Base-by-base conservation (phyloP, 2,888 invertebrate genomes). In the Apamea epomidion region DNA sequence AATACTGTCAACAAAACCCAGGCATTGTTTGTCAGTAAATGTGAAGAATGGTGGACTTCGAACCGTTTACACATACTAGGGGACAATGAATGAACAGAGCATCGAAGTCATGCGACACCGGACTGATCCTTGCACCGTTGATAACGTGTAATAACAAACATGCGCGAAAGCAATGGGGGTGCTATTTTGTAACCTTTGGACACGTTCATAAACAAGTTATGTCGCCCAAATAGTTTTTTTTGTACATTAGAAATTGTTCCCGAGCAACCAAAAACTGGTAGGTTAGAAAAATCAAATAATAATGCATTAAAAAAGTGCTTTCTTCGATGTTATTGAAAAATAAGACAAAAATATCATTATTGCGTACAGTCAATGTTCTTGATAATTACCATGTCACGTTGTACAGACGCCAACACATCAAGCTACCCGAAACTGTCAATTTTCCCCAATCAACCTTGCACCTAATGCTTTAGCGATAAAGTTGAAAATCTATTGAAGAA, bases 41-140 rank as follows among this genome's bases (percentile, higher is more conserved):
- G 75, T 76, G 78, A 80, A 85, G 87, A 91, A 91, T 89, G 84
- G 80, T 78, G 91, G 91, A 93, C 94, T 93, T 93, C 87, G 91
- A 25, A 78, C 87, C 42, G 83, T 76, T 74, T 80, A 76, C 82
- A 84, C 64, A 85, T 88, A 90, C 91, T 82, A 90, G 90, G 89
- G 83, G 78, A 87, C 83, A 87, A 90, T 92, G 90, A 90, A 88
- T 89, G 87, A 83, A 83, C 85, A 80, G 86, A 84, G 80, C 21
- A 68, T 83, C 76, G 74, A 70, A 78, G 91, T 87, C 74, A 90
- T 67, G 80, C 84, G 90, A 91, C 88, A 90, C 91, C 88, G 79
- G 83, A 54, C 58, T 89, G 91, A 91, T 91, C 92, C 87, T 90
- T 92, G 90, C 75, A 85, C 88, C 80, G 79, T 78, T 82, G 89